Base-by-base conservation (phyloP, 2,113 vertebrate species). In the Hippoglossus stenolepis region DNA sequence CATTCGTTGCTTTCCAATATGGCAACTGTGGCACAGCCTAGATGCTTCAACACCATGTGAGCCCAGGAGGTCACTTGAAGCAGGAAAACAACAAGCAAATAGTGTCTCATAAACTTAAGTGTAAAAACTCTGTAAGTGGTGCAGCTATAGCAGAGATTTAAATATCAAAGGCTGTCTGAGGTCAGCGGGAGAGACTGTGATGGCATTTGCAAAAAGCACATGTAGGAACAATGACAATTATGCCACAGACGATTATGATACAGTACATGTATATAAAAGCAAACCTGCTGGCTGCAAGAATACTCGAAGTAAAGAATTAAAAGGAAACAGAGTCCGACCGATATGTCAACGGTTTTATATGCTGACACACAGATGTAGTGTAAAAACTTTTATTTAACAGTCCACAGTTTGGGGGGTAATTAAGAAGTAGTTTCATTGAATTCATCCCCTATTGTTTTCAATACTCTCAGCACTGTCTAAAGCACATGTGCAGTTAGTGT, bases 181-280 rank as follows among this genome's bases (percentile, higher is more conserved):
- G 82, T 69, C 65, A 80, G 57, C 24, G 49, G 47, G 57, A 63
- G 31, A 72, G 45, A 61, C 5, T 0, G 31, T 35, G 20, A 26
- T 68, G 77, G 75, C 75, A 81, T 87, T 74, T 84, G 51, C 10
- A 38, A 35, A 73, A 70, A 80, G 49, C 49, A 72, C 35, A 51
- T 24, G 9, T 57, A 40, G 67, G 67, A 70, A 70, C 68, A 63
- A 49, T 5, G 20, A 63, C 26, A 62, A 20, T 49, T 43, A 23
- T 56, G 62, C 35, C 35, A 15, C 12, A 54, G 45, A 59, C 6
- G 28, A 77, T 69, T 64, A 45, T 51, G 54, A 40, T 43, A 35
- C n/a, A 13, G 15, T 63, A n/a, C 20, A 5, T 23, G 26, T 70
- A 58, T 40, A 56, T 51, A 20, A 20, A 20, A 77, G n/a, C 15